Evolutionary conservation across 2,113 vertebrate genomes (phyloP).

Genomic region (Daphoenositta chrysoptera): DNA sequence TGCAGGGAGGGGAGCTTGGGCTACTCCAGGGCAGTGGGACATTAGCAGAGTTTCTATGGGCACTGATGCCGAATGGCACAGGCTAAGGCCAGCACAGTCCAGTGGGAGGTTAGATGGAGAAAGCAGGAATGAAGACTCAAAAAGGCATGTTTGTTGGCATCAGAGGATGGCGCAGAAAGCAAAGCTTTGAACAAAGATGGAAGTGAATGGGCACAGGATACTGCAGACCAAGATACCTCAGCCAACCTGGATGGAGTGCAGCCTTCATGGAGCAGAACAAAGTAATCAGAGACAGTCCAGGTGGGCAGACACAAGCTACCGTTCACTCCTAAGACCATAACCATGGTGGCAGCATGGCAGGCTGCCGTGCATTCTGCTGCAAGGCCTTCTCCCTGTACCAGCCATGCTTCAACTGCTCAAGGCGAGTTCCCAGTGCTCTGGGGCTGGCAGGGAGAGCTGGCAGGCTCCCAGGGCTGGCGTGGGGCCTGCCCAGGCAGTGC

Average conservation of each 20-base stretch:
- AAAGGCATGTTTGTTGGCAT: not conserved
- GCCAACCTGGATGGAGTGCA: not conserved
- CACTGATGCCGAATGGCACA: not conserved
- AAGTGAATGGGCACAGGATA: not conserved
- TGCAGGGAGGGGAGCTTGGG: not conserved
- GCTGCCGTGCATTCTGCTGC: not conserved
- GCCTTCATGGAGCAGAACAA: not conserved
- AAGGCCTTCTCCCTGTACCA: not conserved
- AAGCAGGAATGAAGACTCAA: not conserved
- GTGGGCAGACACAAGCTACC: not conserved
- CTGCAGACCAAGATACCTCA: not conserved
- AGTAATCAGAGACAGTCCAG: not conserved
- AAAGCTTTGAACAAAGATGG: not conserved
- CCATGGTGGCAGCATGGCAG: not conserved
- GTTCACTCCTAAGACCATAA: not conserved
- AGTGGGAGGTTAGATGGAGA: not conserved
- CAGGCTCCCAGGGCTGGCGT: not conserved
- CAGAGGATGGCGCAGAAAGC: accelerated
- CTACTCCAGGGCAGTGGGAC: not conserved
- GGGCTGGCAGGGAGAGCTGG: not conserved
- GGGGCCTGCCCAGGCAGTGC: not conserved
- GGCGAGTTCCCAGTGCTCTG: not conserved
- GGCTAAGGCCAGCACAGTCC: not conserved
- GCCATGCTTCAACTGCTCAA: not conserved
- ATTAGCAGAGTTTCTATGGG: not conserved